These are phyloP conservation scores for Myodes glareolus DNA, from an alignment of 2,113 vertebrate species.

Conservation along the genomic window DNA sequence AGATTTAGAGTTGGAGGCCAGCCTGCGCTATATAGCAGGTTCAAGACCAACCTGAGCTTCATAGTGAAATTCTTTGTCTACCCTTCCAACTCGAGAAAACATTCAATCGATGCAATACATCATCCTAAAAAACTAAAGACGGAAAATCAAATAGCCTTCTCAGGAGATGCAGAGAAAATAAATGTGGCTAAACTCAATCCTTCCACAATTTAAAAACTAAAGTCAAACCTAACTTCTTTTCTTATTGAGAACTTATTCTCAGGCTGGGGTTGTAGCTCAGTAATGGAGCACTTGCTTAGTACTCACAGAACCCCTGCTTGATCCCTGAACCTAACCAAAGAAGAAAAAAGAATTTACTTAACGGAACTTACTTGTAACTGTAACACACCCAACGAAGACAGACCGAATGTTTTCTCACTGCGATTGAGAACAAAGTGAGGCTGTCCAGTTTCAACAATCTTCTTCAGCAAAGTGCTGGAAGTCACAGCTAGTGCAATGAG, in stretches of 20 bases:
- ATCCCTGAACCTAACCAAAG: not conserved
- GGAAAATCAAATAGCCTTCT: not conserved
- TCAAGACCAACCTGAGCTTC: not conserved
- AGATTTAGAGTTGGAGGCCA: not conserved
- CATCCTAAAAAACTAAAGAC: not conserved
- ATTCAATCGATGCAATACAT: not conserved
- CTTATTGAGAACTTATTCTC: constrained; percentile 8
- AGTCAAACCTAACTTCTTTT: not conserved
- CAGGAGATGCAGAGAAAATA: not conserved
- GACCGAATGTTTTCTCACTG: not conserved
- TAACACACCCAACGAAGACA: not conserved
- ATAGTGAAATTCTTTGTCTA: not conserved
- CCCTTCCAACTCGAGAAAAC: not conserved
- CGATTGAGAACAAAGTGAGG: not conserved
- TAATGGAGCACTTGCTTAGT: not conserved
- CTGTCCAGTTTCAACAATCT: not conserved
- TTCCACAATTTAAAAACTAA: not conserved
- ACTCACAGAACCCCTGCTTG: not conserved
- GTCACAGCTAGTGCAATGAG: not conserved
- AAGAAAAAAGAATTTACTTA: not conserved
- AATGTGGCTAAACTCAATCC: not conserved
- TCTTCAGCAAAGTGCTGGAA: not conserved
- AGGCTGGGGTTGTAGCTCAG: not conserved
- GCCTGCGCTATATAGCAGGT: not conserved
- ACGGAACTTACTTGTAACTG: not conserved